Evolutionary conservation across 2,888 invertebrate species (phyloP).

Genomic region (Terebella lapidaria): DNA sequence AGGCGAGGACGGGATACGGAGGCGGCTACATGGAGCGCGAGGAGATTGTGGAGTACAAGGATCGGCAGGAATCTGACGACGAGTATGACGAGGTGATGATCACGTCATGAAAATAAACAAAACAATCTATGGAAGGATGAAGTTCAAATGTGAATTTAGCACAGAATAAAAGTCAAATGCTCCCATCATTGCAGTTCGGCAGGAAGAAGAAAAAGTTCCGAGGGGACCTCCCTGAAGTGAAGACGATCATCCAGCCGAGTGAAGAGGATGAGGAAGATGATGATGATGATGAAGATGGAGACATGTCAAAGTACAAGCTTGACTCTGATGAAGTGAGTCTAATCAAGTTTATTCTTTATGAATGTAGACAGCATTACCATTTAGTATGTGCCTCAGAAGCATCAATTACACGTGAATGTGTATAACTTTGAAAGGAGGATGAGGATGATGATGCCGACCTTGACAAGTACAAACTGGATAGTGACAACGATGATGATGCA

Average conservation of each 20-base stretch:
- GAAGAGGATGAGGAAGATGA: conserved; percentile 32
- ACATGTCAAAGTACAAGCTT: conserved; percentile 41
- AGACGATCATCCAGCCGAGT: conserved; percentile 4
- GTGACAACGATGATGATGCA: not conserved
- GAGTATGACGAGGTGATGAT: conserved; percentile 85
- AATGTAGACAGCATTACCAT: not conserved
- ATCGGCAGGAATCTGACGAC: conserved; percentile 70
- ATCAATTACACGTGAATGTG: not conserved
- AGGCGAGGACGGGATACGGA: conserved; percentile 64
- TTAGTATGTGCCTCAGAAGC: not conserved
- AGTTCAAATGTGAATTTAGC: too few relatives aligned
- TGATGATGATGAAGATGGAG: conserved; percentile 57
- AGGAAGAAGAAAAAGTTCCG: conserved; percentile 54
- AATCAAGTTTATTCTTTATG: not conserved
- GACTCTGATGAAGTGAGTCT: conserved; percentile 26
- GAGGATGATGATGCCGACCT: not conserved
- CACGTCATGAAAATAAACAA: not conserved
- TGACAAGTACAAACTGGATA: not conserved
- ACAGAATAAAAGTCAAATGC: too few relatives aligned
- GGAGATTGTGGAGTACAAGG: conserved; percentile 85
- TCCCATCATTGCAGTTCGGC: conserved; percentile 58
- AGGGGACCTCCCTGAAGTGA: conserved; percentile 5
- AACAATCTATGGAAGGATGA: not conserved
- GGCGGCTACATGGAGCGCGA: conserved; percentile 84
- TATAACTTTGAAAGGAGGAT: not conserved